Evolutionary conservation across 2,113 vertebrate species (phyloP), one percentile per base, ranked within the genome.

Genomic region (Eclectus roratus): DNA sequence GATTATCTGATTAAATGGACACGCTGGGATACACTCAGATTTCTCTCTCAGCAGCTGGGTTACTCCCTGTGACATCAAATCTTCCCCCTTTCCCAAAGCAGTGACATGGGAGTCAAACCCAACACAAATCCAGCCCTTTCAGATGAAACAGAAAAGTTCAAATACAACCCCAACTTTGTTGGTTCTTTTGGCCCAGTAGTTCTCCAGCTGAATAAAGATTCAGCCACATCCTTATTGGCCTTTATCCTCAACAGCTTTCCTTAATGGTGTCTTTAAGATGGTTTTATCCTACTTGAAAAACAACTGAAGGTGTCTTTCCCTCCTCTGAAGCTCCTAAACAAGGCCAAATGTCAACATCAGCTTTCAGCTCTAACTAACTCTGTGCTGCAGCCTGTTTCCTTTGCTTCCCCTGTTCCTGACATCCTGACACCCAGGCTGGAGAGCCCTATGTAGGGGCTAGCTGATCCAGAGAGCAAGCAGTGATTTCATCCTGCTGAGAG

Each of bases 241-340:
- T 85, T 94, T 25, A 85, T 21, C 81, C 85, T 41, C 87, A 72
- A 24, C 2, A 69, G 78, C 66, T 50, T 47, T 24, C 44, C 92
- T 79, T 76, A 64, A 81, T 14, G 55, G 52, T 81, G 74, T 27
- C 92, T 52, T 79, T 7, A 20, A 77, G 87, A 60, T 3, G 19
- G 69, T 61, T 93, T 94, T 41, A 55, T 71, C 70, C 78, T 8
- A 37, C 84, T 79, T 60, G 70, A 55, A 56, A 61, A 53, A 68
- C 78, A 13, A 63, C 60, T 1, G 23, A 66, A 64, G 50, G 56
- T 13, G 6, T 9, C 77, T 88, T 24, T 58, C 86, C 43, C 64
- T 91, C 39, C 76, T 95, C 91, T 89, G 93, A 87, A 92, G 84
- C 77, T 92, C 77, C 94, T 46, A 84, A 53, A 44, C 72, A 39